Percentiles rank a stretch among this genome's conserved stretches.
Evolutionary conservation across 2,113 vertebrate genomes (phyloP).

Genomic region (Rhynchopsitta pachyrhyncha): DNA sequence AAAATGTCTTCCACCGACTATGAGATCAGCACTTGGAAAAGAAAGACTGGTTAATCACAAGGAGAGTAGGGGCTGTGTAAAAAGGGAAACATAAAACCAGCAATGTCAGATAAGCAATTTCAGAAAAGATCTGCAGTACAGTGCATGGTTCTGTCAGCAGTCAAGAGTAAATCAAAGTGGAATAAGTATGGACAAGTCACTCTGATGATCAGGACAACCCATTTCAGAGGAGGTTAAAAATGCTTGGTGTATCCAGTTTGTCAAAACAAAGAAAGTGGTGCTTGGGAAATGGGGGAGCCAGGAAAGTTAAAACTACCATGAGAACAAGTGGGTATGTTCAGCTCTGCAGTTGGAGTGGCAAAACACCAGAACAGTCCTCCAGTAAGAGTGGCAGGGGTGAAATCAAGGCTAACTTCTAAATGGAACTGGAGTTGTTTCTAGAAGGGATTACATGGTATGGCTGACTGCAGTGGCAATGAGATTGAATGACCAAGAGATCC

Average conservation of each 20-base stretch:
- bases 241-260: not conserved
- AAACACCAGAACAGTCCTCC: not conserved
- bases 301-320: not conserved
- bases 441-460: not conserved
- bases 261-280: not conserved
- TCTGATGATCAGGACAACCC: not conserved
- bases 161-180: not conserved
- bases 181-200: not conserved
- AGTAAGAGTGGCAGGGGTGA: not conserved
- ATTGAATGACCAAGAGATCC: not conserved
- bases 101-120: not conserved
- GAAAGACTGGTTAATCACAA: not conserved
- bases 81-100: not conserved
- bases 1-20: not conserved
- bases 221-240: not conserved
- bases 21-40: not conserved
- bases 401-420: not conserved
- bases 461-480: not conserved
- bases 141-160: not conserved
- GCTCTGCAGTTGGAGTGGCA: accelerated
- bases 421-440: not conserved
- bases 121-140: not conserved
- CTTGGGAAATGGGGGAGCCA: not conserved
- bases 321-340: not conserved
- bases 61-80: not conserved